Evolutionary conservation across 2,888 invertebrate species (phyloP).

Genomic region (Patella pellucida): DNA sequence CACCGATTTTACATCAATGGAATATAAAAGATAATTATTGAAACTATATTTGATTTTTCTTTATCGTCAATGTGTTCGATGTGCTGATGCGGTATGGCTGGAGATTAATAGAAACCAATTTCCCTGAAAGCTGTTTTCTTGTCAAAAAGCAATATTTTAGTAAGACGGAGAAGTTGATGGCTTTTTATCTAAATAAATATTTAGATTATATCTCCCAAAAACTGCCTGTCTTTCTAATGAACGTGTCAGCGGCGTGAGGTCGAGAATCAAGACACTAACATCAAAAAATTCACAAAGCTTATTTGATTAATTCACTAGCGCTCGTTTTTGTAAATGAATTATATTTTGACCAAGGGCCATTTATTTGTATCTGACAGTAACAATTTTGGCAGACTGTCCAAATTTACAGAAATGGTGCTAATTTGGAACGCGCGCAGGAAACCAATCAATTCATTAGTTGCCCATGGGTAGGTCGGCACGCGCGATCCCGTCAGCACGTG

Average conservation of each 20-base stretch:
- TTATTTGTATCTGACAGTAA: slow-evolving; percentile 1
- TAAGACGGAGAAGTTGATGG: background rate
- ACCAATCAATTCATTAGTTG: slow-evolving; percentile 7
- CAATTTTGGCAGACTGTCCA: slow-evolving; percentile 1
- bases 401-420: background rate
- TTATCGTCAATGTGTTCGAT: too few relatives aligned
- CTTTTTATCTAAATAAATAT: slow-evolving; percentile 4
- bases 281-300: slow-evolving; percentile 7
- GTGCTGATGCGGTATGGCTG: too few relatives aligned
- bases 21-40: too few relatives aligned
- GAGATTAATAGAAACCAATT: background rate
- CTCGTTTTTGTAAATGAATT: slow-evolving; percentile 6
- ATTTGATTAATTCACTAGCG: background rate
- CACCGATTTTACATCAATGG: too few relatives aligned
- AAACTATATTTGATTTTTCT: too few relatives aligned
- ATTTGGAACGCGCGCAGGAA: background rate
- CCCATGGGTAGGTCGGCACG: background rate
- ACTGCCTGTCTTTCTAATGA: background rate
- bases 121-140: slow-evolving; percentile 5
- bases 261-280: background rate
- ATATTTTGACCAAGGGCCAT: background rate
- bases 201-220: background rate
- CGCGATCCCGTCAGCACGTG: slow-evolving; percentile 2
- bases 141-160: slow-evolving; percentile 9
- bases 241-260: background rate